A percentile compares a stretch with the other conserved stretches of the same genome.
phyloP scores from a whole-genome alignment of 2,888 invertebrate species.

The Chydorus sphaericus region DNA sequence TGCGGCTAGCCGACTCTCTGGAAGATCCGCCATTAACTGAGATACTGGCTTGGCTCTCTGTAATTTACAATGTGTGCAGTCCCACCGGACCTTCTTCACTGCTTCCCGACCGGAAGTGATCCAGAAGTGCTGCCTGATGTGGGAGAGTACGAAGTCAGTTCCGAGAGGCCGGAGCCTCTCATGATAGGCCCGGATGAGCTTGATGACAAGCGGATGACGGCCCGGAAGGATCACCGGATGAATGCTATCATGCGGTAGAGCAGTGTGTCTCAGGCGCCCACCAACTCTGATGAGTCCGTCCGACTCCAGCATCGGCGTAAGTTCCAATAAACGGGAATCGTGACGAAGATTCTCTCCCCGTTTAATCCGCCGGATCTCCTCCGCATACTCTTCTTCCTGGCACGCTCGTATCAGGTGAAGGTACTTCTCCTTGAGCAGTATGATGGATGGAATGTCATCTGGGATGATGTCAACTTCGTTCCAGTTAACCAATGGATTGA shows the following conservation, averaged over 20 bases:
- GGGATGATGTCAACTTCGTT: background rate
- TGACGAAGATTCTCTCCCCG: background rate
- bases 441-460: background rate
- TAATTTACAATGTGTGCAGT: conserved; percentile 13
- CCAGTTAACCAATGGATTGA: background rate
- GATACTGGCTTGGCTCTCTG: conserved; percentile 6
- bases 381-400: background rate
- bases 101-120: conserved; percentile 9
- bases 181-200: conserved; percentile 1
- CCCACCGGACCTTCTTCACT: conserved; percentile 7
- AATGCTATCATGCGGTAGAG: background rate
- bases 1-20: conserved; percentile 3
- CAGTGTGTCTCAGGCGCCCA: background rate
- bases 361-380: background rate
- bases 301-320: conserved; percentile 20
- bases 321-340: background rate
- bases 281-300: conserved; percentile 12
- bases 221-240: conserved; percentile 9
- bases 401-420: background rate
- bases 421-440: background rate
- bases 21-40: conserved; percentile 15
- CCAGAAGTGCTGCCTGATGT: conserved; percentile 13
- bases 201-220: conserved; percentile 3
- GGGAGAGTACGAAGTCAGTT: conserved; percentile 7
- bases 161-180: conserved; percentile 4